Conservation (phyloP, 2,797 vertebrate species). For the Xiphorhynchus erythropygius region DNA sequence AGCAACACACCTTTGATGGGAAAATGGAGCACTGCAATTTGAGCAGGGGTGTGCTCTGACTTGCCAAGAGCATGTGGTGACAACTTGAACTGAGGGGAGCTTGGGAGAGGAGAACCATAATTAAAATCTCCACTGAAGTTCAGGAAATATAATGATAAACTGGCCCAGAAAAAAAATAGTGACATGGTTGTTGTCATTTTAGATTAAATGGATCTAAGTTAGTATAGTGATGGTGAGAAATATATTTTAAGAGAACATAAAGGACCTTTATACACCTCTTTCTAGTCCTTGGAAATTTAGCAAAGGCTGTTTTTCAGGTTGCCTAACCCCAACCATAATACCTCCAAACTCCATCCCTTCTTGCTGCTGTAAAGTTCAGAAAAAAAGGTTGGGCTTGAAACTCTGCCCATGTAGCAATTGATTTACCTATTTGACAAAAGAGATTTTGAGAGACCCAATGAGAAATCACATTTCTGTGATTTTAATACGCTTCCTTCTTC, state of each 20-base stretch:
- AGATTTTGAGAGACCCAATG: background rate
- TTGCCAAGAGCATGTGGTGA: background rate
- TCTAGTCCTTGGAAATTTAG: background rate
- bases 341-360: background rate
- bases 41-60: background rate
- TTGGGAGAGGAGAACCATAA: background rate
- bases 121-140: background rate
- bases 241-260: background rate
- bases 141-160: background rate
- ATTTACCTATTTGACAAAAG: background rate
- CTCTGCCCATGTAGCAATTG: fast-evolving
- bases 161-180: background rate
- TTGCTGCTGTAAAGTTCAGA: background rate
- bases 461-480: background rate
- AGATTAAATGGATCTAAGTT: background rate
- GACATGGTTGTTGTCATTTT: background rate
- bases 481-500: background rate
- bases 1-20: background rate
- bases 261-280: background rate
- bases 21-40: background rate
- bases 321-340: background rate
- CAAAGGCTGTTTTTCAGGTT: background rate
- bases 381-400: background rate
- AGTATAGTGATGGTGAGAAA: background rate
- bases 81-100: background rate